phyloP scores from a whole-genome alignment of 64 coral and sea anemone species.

The Montipora foliosa region DNA sequence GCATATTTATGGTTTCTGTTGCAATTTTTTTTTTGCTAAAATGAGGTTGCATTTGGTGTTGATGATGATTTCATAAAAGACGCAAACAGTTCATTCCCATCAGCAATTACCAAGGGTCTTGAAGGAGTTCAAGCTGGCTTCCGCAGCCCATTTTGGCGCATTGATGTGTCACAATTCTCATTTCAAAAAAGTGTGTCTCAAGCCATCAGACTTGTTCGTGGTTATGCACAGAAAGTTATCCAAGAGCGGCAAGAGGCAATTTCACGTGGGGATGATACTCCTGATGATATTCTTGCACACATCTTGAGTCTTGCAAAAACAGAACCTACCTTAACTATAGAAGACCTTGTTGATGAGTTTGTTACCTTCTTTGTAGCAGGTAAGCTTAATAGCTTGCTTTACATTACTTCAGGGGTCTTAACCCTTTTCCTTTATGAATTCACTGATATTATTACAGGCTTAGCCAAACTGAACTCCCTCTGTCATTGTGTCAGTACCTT shows the following conservation, averaged over 20 bases:
- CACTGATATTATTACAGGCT: too few relatives aligned
- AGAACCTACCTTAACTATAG: neutral
- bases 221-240: neutral
- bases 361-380: neutral
- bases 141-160: neutral
- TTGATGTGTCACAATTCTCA: neutral
- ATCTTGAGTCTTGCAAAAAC: neutral
- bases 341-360: neutral
- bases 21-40: too few relatives aligned
- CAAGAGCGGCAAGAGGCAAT: neutral
- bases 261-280: neutral
- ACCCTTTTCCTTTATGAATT: too few relatives aligned
- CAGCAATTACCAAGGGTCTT: neutral
- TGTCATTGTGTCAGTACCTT: too few relatives aligned
- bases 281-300: neutral
- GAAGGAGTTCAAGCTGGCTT: neutral
- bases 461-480: too few relatives aligned
- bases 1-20: too few relatives aligned
- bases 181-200: neutral
- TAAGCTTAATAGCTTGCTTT: neutral
- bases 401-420: too few relatives aligned
- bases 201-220: neutral
- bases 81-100: neutral
- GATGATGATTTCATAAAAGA: neutral
- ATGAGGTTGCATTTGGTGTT: neutral